Evolutionary conservation across 2,888 invertebrate species (phyloP).

Genomic region (Conus canariensis): DNA sequence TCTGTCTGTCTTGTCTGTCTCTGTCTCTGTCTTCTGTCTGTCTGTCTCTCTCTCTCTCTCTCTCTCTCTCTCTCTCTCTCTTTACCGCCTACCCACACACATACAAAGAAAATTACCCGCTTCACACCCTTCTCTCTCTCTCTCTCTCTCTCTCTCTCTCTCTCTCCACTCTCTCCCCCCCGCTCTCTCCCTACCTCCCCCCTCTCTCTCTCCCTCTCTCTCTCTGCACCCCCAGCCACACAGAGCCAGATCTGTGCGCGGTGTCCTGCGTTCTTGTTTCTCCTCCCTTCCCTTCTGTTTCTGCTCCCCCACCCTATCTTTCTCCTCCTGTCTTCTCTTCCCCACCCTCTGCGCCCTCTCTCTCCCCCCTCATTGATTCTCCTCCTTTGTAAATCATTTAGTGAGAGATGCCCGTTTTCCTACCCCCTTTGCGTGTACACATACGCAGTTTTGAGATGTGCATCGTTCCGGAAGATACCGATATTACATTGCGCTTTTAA

Average conservation of each 20-base stretch:
- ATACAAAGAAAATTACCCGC: neutral
- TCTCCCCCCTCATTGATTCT: too few species aligned
- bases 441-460: too few species aligned
- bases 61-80: conserved; percentile 17
- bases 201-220: conserved; percentile 7
- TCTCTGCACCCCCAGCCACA: neutral
- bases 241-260: too few species aligned
- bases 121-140: neutral
- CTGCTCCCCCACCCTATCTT: too few species aligned
- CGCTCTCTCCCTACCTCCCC: neutral
- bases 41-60: conserved; percentile 8
- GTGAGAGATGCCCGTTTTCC: neutral
- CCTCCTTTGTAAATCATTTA: neutral
- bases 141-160: neutral
- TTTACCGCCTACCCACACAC: neutral
- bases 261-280: too few species aligned
- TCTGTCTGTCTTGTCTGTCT: conserved; percentile 2
- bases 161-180: neutral
- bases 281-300: too few species aligned
- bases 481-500: too few species aligned
- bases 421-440: neutral
- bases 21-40: neutral
- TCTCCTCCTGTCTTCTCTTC: too few species aligned
- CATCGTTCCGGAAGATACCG: too few species aligned
- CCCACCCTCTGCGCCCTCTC: too few species aligned